Base-by-base conservation (phyloP, 2,888 invertebrate species). In the Drepana falcataria region DNA sequence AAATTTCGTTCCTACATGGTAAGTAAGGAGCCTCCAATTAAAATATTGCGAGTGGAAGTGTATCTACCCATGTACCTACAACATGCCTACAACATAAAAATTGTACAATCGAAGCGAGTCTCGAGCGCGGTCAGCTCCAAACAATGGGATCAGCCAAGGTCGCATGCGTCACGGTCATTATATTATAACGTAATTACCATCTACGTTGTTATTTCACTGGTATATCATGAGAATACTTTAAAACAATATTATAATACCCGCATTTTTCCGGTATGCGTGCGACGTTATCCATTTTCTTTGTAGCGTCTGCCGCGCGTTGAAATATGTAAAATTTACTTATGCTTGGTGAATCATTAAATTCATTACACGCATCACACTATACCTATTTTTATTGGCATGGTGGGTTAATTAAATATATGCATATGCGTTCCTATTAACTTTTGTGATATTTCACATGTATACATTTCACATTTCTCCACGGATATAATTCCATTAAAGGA, bases 121-220 rank as follows among this genome's bases (percentile, higher is more conserved):
- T 66, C 66, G 68, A 60, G 60, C 65, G 65, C 67, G 71, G 64
- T 59, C 67, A 59, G 66, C 73, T 77, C 78, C 79, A 81, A 81
- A 90, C 89, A 90, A 89, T 89, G 77, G 83, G 78, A 77, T 79
- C 78, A 79, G 71, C 76, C 87, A 90, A 90, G 89, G 89, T 73
- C 88, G 75, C 61, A 63, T 71, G 78, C 83, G 83, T 85, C 84
- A 85, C 71, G 77, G 73, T 73, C 79, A 78, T 81, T 82, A 77
- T 73, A 80, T 84, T 84, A 82, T 76, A 76, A 79, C 71, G 80
- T 87, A 85, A 85, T 87, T 86, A 82, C 84, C 74, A 76, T 81
- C 77, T 73, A 71, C 75, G 72, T 65, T 66, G 67, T 65, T 65
- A 62, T 66, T 58, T 60, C 37, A 49, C 49, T 49, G 35, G 49